phyloP scores from a whole-genome alignment of 2,797 vertebrate genomes.

The Pangasius mekongensis region DNA sequence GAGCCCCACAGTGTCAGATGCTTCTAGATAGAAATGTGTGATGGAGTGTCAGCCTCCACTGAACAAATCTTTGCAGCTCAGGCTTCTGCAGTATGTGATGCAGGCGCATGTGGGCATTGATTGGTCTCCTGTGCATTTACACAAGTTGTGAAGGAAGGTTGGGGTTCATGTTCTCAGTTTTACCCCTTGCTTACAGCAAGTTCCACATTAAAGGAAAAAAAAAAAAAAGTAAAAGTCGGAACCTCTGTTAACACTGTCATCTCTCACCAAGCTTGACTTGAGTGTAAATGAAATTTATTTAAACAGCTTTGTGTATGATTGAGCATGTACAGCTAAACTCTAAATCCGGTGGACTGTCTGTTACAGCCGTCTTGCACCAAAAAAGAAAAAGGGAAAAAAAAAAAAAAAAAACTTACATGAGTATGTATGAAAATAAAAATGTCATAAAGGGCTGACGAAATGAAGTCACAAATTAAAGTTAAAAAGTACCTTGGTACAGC shows the following conservation, averaged over 20 bases:
- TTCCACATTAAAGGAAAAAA: slow-evolving; percentile 12
- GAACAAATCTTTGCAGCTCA: slow-evolving; percentile 25
- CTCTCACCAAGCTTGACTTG: slow-evolving; percentile 69
- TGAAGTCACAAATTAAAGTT: slow-evolving; percentile 2
- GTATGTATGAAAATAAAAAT: neutral
- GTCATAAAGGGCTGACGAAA: slow-evolving; percentile 43
- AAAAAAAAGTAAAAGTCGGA: slow-evolving; percentile 40
- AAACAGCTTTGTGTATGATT: slow-evolving; percentile 54
- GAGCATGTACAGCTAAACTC: slow-evolving; percentile 54
- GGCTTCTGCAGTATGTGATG: slow-evolving; percentile 54
- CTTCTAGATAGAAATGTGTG: neutral
- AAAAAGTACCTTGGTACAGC: neutral
- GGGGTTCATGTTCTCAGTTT: slow-evolving; percentile 63
- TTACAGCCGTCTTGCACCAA: slow-evolving; percentile 37
- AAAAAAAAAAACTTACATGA: neutral
- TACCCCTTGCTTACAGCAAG: slow-evolving; percentile 56
- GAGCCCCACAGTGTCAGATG: neutral
- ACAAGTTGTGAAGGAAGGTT: slow-evolving; percentile 57
- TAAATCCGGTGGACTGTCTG: slow-evolving; percentile 25
- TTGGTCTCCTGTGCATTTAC: slow-evolving; percentile 5
- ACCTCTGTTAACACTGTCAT: slow-evolving; percentile 72
- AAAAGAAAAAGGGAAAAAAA: neutral
- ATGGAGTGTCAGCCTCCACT: neutral
- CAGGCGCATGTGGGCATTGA: slow-evolving; percentile 43
- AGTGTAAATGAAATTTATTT: slow-evolving; percentile 65